Evolutionary conservation across 2,888 invertebrate genomes (phyloP).

Genomic region (Drosophila colorata): DNA sequence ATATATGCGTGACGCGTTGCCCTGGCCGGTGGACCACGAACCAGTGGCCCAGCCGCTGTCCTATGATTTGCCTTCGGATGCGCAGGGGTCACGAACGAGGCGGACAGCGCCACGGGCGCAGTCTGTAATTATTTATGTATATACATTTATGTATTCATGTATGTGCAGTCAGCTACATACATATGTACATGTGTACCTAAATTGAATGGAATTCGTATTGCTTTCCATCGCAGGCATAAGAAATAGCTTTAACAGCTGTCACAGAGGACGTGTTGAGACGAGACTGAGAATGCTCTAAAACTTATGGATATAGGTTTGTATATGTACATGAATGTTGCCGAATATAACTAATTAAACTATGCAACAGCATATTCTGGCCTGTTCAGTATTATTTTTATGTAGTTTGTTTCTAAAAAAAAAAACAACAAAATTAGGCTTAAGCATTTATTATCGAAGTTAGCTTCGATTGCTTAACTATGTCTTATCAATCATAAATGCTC

Average conservation of each 20-base stretch:
- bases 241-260: slow-evolving; percentile 28
- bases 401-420: too few relatives aligned
- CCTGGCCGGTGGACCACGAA: slow-evolving; percentile 46
- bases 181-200: slow-evolving; percentile 32
- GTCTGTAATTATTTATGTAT: slow-evolving; percentile 52
- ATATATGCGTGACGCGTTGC: slow-evolving; percentile 74
- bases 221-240: slow-evolving; percentile 3
- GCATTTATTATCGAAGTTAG: too few relatives aligned
- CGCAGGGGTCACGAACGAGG: background rate
- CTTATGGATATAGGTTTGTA: too few relatives aligned
- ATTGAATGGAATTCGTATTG: slow-evolving; percentile 31
- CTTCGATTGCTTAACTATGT: too few relatives aligned
- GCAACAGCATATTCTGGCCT: background rate
- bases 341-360: background rate
- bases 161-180: background rate
- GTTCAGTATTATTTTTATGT: background rate
- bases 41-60: background rate
- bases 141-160: background rate
- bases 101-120: slow-evolving; percentile 22
- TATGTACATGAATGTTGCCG: too few relatives aligned
- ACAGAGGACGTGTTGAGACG: slow-evolving; percentile 6
- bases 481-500: too few relatives aligned
- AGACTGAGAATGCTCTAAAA: too few relatives aligned
- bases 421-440: too few relatives aligned
- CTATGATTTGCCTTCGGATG: slow-evolving; percentile 9